Evolutionary conservation across 1,140 invertebrate species (phyloP).

Genomic region (Tetragnatha versicolor): DNA sequence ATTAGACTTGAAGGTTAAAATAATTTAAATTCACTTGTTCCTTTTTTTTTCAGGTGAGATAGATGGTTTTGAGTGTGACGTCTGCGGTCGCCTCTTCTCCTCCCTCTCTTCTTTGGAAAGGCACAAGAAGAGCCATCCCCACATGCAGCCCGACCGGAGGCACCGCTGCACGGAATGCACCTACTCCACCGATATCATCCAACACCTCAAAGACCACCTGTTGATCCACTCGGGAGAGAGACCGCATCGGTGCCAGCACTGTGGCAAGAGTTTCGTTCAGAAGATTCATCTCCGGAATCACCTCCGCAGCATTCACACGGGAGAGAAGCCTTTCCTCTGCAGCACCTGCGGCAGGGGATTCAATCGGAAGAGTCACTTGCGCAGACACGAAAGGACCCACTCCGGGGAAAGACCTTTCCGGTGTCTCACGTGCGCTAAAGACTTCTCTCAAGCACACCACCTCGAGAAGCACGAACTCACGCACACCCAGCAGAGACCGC

Average conservation of each 20-base stretch:
- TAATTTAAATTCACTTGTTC: too few species aligned
- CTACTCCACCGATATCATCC: not conserved
- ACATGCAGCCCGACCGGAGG: not conserved
- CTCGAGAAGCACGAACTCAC: conserved; percentile 72
- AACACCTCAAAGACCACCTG: not conserved
- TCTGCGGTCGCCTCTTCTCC: conserved; percentile 4
- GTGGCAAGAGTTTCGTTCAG: conserved; percentile 67
- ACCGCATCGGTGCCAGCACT: conserved; percentile 68
- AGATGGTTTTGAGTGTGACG: not conserved
- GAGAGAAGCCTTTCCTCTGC: conserved; percentile 63
- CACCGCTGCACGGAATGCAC: not conserved
- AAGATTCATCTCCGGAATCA: not conserved
- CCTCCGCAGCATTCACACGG: conserved; percentile 64
- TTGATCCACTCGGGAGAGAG: conserved; percentile 67
- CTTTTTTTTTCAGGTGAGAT: not conserved
- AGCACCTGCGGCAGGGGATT: conserved; percentile 62
- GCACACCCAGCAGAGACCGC: conserved; percentile 91
- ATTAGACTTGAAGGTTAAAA: too few species aligned
- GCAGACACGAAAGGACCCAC: conserved; percentile 6
- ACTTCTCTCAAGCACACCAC: not conserved
- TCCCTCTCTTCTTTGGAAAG: not conserved
- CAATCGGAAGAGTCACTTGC: conserved; percentile 23
- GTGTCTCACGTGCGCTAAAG: not conserved
- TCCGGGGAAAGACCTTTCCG: conserved; percentile 10
- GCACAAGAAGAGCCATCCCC: not conserved